A percentile compares a stretch with the other conserved stretches of the same genome.
Conservation (phyloP, 2,113 vertebrate species). For the Hepsetus odoe region DNA sequence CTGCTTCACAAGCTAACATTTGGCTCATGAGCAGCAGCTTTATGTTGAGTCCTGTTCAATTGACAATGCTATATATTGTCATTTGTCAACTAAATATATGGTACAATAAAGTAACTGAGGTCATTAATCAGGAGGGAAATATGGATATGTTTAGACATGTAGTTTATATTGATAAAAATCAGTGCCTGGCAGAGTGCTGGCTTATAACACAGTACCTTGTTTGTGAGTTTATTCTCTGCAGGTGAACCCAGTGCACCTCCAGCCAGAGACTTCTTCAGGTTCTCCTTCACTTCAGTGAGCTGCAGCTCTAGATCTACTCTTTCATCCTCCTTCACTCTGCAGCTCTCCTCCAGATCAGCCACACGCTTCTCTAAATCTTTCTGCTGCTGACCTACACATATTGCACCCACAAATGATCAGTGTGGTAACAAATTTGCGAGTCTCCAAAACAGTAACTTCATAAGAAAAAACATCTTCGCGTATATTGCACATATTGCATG, state of each 20-base stretch:
- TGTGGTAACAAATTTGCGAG: no score
- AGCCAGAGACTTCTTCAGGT: conserved; percentile 90
- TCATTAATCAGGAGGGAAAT: no score
- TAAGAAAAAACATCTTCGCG: no score
- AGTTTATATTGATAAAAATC: neutral
- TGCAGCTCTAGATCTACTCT: conserved; percentile 90
- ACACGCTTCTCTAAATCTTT: conserved; percentile 80
- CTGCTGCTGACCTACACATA: conserved; percentile 71
- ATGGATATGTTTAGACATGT: neutral
- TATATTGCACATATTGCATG: no score
- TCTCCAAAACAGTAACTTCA: no score
- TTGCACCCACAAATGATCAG: neutral
- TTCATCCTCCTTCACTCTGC: conserved; percentile 85
- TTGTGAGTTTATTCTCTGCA: conserved; percentile 71
- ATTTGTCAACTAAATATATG: no score
- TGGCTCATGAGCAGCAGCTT: no score
- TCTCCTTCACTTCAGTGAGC: conserved; percentile 91
- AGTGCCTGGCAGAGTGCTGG: neutral
- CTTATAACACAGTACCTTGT: conserved; percentile 56
- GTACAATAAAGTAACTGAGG: no score
- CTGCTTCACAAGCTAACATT: neutral
- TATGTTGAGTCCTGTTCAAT: neutral
- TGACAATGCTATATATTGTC: neutral
- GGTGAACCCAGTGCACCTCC: conserved; percentile 84
- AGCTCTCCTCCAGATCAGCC: conserved; percentile 81